Percentiles rank a stretch among this genome's conserved stretches.
These are phyloP conservation scores for Cathartes aura DNA, from an alignment of 2,113 vertebrate genomes.

Conservation along the genomic window DNA sequence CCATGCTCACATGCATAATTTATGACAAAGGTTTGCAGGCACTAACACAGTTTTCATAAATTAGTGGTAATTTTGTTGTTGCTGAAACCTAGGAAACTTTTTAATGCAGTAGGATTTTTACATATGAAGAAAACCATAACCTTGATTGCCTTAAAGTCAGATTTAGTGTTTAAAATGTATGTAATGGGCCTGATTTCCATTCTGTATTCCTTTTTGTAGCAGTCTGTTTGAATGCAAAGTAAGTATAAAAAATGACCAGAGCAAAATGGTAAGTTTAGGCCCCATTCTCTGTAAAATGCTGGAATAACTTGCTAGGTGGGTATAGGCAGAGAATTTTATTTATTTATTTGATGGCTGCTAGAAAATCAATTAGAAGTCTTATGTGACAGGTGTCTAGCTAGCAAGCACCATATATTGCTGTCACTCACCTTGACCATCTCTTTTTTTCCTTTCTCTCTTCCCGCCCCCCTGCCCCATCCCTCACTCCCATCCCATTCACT, in stretches of 20 bases:
- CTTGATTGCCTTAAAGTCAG: constrained; percentile 11
- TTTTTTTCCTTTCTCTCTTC: neutral
- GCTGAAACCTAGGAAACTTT: constrained; percentile 41
- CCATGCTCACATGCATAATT: constrained; percentile 63
- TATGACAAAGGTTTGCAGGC: constrained; percentile 55
- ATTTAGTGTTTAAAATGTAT: constrained; percentile 5
- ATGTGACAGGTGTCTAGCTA: neutral
- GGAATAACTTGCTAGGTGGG: neutral
- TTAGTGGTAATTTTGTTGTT: constrained; percentile 63
- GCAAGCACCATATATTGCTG: neutral
- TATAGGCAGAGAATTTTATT: neutral
- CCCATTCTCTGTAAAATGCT: neutral
- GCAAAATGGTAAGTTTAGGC: neutral
- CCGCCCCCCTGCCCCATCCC: neutral
- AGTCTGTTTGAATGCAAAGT: neutral
- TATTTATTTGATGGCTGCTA: neutral
- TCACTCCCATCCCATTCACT: neutral
- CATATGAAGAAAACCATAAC: constrained; percentile 17
- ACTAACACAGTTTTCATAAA: constrained; percentile 62
- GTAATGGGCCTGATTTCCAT: neutral
- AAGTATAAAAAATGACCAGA: neutral
- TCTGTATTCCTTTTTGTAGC: neutral
- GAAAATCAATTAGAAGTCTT: neutral
- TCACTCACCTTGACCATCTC: neutral
- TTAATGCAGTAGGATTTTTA: constrained; percentile 21